phyloP scores from a whole-genome alignment of 2,888 invertebrate genomes.

The Oscheius sp. region DNA sequence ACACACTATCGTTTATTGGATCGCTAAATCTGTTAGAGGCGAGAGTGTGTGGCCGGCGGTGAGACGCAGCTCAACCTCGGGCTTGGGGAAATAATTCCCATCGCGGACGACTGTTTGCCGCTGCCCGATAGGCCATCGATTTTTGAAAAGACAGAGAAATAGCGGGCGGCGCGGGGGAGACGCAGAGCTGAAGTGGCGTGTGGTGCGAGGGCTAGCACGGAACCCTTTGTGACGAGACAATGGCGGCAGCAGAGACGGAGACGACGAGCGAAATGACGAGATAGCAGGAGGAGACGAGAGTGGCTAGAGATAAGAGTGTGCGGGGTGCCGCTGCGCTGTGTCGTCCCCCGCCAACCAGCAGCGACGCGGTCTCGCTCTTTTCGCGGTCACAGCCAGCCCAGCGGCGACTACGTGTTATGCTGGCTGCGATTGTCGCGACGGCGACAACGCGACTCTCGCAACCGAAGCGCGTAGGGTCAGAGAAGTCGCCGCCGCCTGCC shows the following conservation, averaged over 20 bases:
- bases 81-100: conserved; percentile 20
- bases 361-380: background rate
- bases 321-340: background rate
- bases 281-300: background rate
- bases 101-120: conserved; percentile 23
- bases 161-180: conserved; percentile 18
- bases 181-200: conserved; percentile 19
- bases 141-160: conserved; percentile 18
- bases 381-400: conserved; percentile 27
- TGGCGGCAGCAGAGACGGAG: conserved; percentile 21
- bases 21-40: conserved; percentile 15
- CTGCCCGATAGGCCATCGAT: conserved; percentile 41
- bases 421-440: conserved; percentile 30
- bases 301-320: no score
- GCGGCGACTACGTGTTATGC: conserved; percentile 25
- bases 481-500: conserved; percentile 3
- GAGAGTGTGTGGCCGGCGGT: conserved; percentile 3
- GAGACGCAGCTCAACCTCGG: conserved; percentile 15
- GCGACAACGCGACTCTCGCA: background rate
- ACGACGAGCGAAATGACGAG: background rate
- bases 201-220: conserved; percentile 13
- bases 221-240: background rate
- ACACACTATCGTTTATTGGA: conserved; percentile 21
- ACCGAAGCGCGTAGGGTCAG: background rate
- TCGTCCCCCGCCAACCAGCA: background rate